A percentile compares a stretch with the other conserved stretches of the same genome.
Conservation (phyloP, 2,797 vertebrate genomes). For the Pitangus sulphuratus region DNA sequence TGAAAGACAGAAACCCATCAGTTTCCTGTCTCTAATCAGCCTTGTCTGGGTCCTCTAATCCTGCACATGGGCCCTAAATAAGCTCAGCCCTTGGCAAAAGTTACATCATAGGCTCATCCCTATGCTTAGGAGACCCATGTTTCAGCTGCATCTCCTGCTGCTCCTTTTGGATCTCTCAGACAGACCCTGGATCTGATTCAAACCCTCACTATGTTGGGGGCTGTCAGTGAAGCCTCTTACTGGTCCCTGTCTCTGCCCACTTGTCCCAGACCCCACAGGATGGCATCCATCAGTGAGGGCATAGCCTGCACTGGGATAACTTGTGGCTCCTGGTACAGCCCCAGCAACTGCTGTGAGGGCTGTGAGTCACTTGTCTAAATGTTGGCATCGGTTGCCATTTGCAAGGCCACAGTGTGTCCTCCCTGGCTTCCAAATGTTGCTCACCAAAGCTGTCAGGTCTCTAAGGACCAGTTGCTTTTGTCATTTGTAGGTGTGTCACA, state of each 20-base stretch:
- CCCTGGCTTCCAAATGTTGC: background rate
- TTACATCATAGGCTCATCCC: background rate
- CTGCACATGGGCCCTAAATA: background rate
- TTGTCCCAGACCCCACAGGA: background rate
- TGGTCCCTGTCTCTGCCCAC: background rate
- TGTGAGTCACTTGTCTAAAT: background rate
- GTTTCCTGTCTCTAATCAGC: background rate
- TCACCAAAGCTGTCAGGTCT: background rate
- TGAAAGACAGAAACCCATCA: background rate
- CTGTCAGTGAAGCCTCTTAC: background rate
- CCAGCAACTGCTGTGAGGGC: background rate
- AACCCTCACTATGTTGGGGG: accelerated
- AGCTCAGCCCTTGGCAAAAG: background rate
- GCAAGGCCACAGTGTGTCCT: background rate
- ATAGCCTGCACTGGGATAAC: background rate
- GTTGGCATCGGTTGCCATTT: background rate
- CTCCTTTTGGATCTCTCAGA: background rate
- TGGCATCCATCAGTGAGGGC: background rate
- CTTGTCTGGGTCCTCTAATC: background rate
- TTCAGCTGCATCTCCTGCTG: background rate
- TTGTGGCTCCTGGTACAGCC: background rate
- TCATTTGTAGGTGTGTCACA: background rate
- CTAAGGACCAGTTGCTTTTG: background rate
- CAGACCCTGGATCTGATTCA: background rate
- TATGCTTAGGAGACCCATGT: background rate